Evolutionary conservation across 2,888 invertebrate species (phyloP).

Genomic region (Philaethria dido): DNA sequence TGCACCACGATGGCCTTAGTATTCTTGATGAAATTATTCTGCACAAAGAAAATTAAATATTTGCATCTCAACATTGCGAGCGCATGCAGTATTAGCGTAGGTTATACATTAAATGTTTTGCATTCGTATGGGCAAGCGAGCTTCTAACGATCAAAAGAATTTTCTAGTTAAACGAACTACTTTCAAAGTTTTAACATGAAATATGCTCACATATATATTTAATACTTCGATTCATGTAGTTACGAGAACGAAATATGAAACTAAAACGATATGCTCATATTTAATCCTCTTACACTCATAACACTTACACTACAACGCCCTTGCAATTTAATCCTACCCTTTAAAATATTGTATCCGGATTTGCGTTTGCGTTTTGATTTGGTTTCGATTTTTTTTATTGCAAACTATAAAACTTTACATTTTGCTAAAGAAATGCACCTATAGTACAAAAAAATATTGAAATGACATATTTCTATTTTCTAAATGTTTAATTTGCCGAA

Average conservation of each 20-base stretch:
- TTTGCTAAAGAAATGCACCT: too few relatives aligned
- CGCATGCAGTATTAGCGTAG: neutral
- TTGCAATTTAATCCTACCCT: constrained; percentile 36
- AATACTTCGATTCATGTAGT: constrained; percentile 34
- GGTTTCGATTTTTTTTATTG: neutral
- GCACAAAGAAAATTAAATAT: neutral
- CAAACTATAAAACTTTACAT: neutral
- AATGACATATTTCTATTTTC: too few relatives aligned
- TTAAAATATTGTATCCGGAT: constrained; percentile 36
- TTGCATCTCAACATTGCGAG: neutral
- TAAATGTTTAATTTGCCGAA: too few relatives aligned
- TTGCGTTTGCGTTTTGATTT: constrained; percentile 6
- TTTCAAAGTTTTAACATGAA: constrained; percentile 4
- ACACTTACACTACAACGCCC: constrained; percentile 34
- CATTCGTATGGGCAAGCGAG: constrained; percentile 10
- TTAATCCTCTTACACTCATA: constrained; percentile 39
- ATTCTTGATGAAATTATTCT: neutral
- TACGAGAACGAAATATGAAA: constrained; percentile 33
- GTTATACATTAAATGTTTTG: constrained; percentile 11
- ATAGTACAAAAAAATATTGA: too few relatives aligned
- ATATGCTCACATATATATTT: constrained; percentile 36
- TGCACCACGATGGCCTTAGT: too few relatives aligned
- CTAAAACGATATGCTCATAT: constrained; percentile 33
- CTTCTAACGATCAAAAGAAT: constrained; percentile 10
- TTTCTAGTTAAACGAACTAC: constrained; percentile 6